Conservation (phyloP, 2,888 invertebrate species). For the Erebia palarica region DNA sequence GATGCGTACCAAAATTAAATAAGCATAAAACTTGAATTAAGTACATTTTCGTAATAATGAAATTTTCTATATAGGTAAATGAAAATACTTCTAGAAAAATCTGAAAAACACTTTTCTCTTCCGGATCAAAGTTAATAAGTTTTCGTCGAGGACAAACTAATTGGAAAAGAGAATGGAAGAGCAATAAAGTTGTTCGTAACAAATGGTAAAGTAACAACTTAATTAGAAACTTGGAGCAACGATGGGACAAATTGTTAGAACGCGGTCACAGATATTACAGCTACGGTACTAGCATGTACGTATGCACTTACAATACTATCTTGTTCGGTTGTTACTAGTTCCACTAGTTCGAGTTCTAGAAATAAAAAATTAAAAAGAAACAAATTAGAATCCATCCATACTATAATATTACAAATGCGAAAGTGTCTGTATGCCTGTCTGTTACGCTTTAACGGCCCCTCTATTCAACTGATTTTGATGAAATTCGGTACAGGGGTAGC, state of each 20-base stretch:
- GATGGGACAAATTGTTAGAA: constrained; percentile 19
- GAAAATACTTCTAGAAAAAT: not conserved
- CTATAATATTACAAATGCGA: too few relatives aligned
- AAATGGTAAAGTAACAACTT: constrained; percentile 33
- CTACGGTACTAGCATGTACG: not conserved
- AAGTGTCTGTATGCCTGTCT: too few relatives aligned
- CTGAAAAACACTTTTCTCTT: not conserved
- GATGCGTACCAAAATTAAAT: too few relatives aligned
- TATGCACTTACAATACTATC: not conserved
- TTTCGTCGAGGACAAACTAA: constrained; percentile 11
- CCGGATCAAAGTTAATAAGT: constrained; percentile 15
- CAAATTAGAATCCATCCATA: not conserved
- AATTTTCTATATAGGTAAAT: constrained; percentile 1
- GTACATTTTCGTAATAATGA: not conserved
- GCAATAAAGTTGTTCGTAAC: constrained; percentile 29
- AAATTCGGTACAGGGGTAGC: too few relatives aligned
- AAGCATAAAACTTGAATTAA: too few relatives aligned
- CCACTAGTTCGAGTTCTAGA: not conserved
- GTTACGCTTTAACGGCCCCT: too few relatives aligned
- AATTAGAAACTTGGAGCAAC: constrained; percentile 27
- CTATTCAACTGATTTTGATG: too few relatives aligned
- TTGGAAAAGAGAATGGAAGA: constrained; percentile 18
- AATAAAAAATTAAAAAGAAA: not conserved
- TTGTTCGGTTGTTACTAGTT: not conserved
- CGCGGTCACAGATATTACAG: not conserved